phyloP scores from a whole-genome alignment of 2,113 vertebrate genomes.

The Rhinichthys klamathensis region DNA sequence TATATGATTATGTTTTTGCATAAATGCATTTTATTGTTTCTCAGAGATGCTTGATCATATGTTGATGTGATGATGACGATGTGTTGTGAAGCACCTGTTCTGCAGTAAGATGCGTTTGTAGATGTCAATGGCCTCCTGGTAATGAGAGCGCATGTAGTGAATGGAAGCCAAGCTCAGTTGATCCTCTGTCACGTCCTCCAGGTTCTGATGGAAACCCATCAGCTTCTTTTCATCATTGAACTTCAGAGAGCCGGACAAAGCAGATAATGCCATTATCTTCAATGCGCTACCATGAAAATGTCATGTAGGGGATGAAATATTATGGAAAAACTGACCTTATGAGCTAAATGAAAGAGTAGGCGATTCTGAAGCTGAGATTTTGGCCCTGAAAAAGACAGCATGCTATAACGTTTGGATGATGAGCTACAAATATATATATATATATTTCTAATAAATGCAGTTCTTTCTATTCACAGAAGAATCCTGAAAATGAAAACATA shows the following conservation, averaged over 20 bases:
- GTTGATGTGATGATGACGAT: background rate
- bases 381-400: slow-evolving; percentile 74
- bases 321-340: slow-evolving; percentile 83
- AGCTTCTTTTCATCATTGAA: slow-evolving; percentile 95
- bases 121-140: slow-evolving; percentile 98
- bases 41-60: background rate
- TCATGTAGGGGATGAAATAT: background rate
- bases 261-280: background rate
- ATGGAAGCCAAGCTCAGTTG: slow-evolving; percentile 97
- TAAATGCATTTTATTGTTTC: background rate
- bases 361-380: slow-evolving; percentile 91
- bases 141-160: slow-evolving; percentile 98
- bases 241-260: slow-evolving; percentile 68
- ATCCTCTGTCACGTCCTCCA: slow-evolving; percentile 96
- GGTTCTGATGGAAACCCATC: slow-evolving; percentile 96
- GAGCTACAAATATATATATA: background rate
- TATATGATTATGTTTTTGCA: too few relatives aligned
- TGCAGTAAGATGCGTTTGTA: slow-evolving; percentile 93
- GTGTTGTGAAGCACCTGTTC: slow-evolving; percentile 79
- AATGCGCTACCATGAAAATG: background rate
- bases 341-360: slow-evolving; percentile 94
- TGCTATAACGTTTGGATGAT: slow-evolving; percentile 19
- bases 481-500: background rate
- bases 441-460: background rate
- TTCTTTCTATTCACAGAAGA: background rate